These are phyloP conservation scores for Enteromius viviparus DNA, from an alignment of 2,797 vertebrate species.

Conservation along the genomic window DNA sequence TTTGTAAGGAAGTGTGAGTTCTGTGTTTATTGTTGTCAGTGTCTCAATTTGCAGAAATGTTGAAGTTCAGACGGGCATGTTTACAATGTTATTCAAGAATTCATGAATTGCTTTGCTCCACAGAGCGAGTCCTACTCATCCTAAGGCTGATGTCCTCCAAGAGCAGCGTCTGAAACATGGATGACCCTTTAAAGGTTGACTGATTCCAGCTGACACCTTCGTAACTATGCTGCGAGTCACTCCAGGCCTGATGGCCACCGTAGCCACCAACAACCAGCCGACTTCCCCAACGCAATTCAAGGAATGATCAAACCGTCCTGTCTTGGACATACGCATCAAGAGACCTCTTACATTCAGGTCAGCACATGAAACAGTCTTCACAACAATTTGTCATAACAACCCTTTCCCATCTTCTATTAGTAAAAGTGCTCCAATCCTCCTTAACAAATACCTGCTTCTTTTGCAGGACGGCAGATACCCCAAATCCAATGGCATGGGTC, in stretches of 20 bases:
- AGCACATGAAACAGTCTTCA: neutral
- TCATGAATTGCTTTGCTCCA: conserved; percentile 36
- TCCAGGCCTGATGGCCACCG: conserved; percentile 33
- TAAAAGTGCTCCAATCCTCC: conserved; percentile 66
- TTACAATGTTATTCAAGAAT: neutral
- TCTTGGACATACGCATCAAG: conserved; percentile 10
- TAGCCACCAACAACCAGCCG: conserved; percentile 23
- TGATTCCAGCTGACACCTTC: conserved; percentile 54
- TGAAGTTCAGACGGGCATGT: neutral
- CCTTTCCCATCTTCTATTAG: conserved; percentile 2
- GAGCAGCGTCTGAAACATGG: conserved; percentile 58
- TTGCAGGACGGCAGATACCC: conserved; percentile 59
- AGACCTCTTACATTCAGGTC: conserved; percentile 34
- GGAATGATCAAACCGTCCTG: conserved; percentile 40
- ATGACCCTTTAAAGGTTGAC: conserved; percentile 51
- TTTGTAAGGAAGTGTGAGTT: neutral
- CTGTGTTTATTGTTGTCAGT: neutral
- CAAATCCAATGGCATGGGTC: conserved; percentile 92
- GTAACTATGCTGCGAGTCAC: conserved; percentile 51
- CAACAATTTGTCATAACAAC: neutral
- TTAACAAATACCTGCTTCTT: conserved; percentile 2
- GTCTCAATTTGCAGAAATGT: neutral
- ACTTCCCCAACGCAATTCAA: conserved; percentile 28
- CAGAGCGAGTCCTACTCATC: conserved; percentile 55
- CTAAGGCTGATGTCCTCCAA: conserved; percentile 46